Percentiles rank a stretch among this genome's conserved stretches.
Evolutionary conservation across 2,888 invertebrate genomes (phyloP).

Genomic region (Holacanthella duospinosa): DNA sequence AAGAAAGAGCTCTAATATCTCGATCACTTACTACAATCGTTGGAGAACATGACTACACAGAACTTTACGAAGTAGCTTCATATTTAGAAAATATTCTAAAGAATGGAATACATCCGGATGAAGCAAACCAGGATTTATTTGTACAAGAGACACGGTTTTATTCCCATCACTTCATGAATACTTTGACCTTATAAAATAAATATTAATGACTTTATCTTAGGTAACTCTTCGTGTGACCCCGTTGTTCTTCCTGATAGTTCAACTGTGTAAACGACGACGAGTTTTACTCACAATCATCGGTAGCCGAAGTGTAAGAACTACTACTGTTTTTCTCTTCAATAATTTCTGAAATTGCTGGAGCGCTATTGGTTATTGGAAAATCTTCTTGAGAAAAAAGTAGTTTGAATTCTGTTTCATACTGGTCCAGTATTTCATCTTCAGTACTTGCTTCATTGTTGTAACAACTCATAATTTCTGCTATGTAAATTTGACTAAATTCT

Average conservation of each 20-base stretch:
- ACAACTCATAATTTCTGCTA: neutral
- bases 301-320: too few relatives aligned
- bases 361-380: neutral
- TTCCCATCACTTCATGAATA: conserved; percentile 7
- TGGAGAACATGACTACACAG: conserved; percentile 2
- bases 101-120: conserved; percentile 7
- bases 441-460: neutral
- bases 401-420: neutral
- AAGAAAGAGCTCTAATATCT: neutral
- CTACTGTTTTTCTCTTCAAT: neutral
- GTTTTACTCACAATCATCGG: too few relatives aligned
- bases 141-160: conserved; percentile 5
- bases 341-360: neutral
- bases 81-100: neutral
- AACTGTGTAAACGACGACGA: too few relatives aligned
- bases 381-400: neutral
- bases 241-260: too few relatives aligned
- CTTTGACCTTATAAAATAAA: neutral
- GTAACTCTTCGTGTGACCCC: neutral
- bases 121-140: conserved; percentile 1
- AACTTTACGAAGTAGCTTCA: neutral
- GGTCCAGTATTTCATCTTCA: neutral
- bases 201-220: neutral
- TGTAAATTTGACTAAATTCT: neutral
- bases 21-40: neutral